Evolutionary conservation across 2,797 vertebrate genomes (phyloP).

Genomic region (Heliangelus exortis): DNA sequence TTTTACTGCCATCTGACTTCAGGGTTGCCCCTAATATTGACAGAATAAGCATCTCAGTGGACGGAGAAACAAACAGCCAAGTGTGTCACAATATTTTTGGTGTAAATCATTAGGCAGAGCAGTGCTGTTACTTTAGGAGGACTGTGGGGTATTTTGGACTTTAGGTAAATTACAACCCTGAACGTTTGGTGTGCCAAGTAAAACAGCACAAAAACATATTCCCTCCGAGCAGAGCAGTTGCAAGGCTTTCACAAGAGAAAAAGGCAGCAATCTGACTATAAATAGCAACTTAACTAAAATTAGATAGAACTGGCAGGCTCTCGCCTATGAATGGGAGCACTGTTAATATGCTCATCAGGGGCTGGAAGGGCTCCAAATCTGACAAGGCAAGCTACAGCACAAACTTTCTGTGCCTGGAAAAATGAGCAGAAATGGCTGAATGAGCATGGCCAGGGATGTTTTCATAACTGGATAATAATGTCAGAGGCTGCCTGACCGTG

Average conservation of each 20-base stretch:
- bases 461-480: constrained; percentile 44
- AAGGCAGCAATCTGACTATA: background rate
- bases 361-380: constrained; percentile 64
- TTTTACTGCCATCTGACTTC: background rate
- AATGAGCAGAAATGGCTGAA: constrained; percentile 45
- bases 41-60: background rate
- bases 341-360: constrained; percentile 71
- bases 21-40: background rate
- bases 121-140: background rate
- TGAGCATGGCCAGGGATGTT: constrained; percentile 12
- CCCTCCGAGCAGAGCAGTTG: background rate
- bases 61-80: background rate
- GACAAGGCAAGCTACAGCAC: constrained; percentile 41
- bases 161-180: background rate
- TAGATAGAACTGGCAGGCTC: constrained; percentile 61
- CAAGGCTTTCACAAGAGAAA: background rate
- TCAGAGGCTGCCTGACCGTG: background rate
- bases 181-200: background rate
- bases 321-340: constrained; percentile 55
- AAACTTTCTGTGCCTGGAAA: constrained; percentile 61
- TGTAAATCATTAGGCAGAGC: background rate
- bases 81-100: background rate
- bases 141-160: background rate
- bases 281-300: constrained; percentile 66
- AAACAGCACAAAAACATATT: constrained; percentile 46